Evolutionary conservation across 2,888 invertebrate species (phyloP), one percentile per base, ranked within the genome.

Genomic region (Synergus gifuensis): DNA sequence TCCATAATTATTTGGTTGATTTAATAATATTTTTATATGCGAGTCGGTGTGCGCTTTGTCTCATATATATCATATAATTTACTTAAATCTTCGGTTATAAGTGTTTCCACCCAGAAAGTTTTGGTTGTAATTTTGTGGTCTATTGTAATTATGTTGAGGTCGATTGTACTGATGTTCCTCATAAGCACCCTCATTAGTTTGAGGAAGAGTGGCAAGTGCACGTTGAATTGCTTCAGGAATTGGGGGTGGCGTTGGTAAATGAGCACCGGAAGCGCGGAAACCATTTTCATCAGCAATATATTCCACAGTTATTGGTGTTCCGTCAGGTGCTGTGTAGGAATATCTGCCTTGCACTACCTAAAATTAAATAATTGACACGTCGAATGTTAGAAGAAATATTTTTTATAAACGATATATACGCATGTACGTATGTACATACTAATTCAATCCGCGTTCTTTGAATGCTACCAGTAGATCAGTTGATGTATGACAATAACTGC

Each of bases 231-330:
- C 95, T 89, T 94, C 95, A 49, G 96, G 96, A 85, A 96, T 93
- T 40, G 96, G 96, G 0, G 73, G 73, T 9, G 96, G 94, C n/a
- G 96, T 96, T 62, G 97, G 96, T 85, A 96, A 92, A 91, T 96
- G 96, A 63, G 96, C 96, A 77, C 96, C 96, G 86, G 94, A 94
- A 14, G 96, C 95, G 88, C 95, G 94, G 92, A 96, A 97, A 79
- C 96, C 97, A 89, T 95, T 95, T 92, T 96, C 96, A 90, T 96
- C 96, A 28, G 96, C 96, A 22, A 96, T 93, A 86, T 96, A 96
- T 58, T 93, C 94, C 12, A 96, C 94, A 83, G 94, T 94, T 81
- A 96, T 95, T 1, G 95, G 96, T 16, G 94, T 95, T 82, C 95
- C 95, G 86, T 97, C 96, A 0, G 96, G 96, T 1, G 96, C 94